Conservation (phyloP, 2,797 vertebrate species). For the Myiotriccus ornatus region DNA sequence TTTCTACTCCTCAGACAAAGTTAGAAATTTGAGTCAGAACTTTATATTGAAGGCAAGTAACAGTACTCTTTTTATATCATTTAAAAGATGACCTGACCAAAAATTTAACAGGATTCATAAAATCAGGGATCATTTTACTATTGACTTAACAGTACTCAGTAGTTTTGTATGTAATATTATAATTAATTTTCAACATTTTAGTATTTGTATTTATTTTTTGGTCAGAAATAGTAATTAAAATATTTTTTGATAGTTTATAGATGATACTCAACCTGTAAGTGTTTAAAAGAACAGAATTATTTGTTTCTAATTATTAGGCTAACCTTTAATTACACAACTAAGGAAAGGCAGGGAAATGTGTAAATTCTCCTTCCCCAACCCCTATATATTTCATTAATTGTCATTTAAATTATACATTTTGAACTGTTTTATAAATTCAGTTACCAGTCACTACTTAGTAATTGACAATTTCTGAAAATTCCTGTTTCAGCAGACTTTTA, state of each 20-base stretch:
- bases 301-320: conserved; percentile 79
- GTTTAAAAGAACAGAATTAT: conserved; percentile 76
- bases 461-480: conserved; percentile 77
- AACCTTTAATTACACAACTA: conserved; percentile 76
- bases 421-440: conserved; percentile 78
- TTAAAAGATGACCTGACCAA: conserved; percentile 84
- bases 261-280: conserved; percentile 77
- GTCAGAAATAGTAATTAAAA: conserved; percentile 84
- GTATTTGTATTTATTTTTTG: conserved; percentile 83
- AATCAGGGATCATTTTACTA: conserved; percentile 87
- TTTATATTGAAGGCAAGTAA: conserved; percentile 77
- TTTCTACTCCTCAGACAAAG: conserved; percentile 76
- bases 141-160: conserved; percentile 82
- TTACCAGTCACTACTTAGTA: conserved; percentile 76
- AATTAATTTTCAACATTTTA: conserved; percentile 84
- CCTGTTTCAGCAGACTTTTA: conserved; percentile 79
- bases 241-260: conserved; percentile 85
- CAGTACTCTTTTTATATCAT: conserved; percentile 78
- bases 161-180: conserved; percentile 83
- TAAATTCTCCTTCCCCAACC: conserved; percentile 72
- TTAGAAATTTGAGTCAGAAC: conserved; percentile 74
- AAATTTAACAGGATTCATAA: conserved; percentile 80
- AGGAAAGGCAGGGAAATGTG: conserved; percentile 81
- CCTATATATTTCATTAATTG: conserved; percentile 71
- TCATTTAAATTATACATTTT: conserved; percentile 76